Base-by-base conservation (phyloP, 2,113 vertebrate genomes). In the Bujurquina vittata region DNA sequence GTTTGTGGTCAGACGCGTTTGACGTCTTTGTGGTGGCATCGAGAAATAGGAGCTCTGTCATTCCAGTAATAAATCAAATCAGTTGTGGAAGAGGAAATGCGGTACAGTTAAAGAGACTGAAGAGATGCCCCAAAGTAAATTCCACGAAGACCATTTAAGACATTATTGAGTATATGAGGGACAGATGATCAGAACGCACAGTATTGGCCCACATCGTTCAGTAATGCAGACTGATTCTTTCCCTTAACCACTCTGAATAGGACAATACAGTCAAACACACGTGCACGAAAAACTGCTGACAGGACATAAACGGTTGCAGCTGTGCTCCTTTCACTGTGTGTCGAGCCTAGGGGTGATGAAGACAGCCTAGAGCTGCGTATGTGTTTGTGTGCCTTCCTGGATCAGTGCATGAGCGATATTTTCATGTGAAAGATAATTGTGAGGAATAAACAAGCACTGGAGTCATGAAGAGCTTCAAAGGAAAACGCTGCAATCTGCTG, bases 251-350 rank as follows among this genome's bases (percentile, higher is more conserved):
- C 75, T 75, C 79, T 37, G 88, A 88, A 85, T 77, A 69, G 87
- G 75, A 62, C 81, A 49, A 33, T 4, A 18, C 15, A 55, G 55
- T 74, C 67, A 60, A 52, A 73, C 57, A 1, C 86, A 73, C 49
- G n/a, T 17, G 43, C 18, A 52, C 10, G 72, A 12, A 89, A 29
- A 74, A 29, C 72, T 89, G 90, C 90, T 92, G 88, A 94, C 72
- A 22, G 46, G 69, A 88, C 82, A 61, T 43, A 73, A 87, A 75
- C 35, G 15, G 26, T 59, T 83, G 76, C 84, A 92, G 87, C 91
- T 88, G 87, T 59, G 83, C 84, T 80, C 69, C 77, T 69, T 81
- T 55, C 23, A n/a, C 61, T n/a, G 18, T 23, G 77, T n/a, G n/a
- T 75, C 81, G 22, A 84, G 88, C 77, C 79, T 88, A 77, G 84